Percentiles rank a stretch among this genome's conserved stretches.
Conservation (phyloP, 2,113 vertebrate genomes). For the Gasterosteus aculeatus region DNA sequence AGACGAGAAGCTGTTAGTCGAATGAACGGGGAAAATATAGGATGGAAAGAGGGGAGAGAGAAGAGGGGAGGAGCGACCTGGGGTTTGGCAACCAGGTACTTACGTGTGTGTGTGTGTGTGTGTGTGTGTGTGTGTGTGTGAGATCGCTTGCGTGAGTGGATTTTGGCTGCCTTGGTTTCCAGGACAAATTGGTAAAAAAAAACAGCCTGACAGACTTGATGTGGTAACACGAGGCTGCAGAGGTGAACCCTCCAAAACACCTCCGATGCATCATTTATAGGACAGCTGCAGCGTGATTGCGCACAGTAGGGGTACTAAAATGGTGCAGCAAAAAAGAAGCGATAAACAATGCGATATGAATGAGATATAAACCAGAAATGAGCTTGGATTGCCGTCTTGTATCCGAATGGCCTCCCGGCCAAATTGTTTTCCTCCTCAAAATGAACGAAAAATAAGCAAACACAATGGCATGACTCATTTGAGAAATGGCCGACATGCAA, state of each 20-base stretch:
- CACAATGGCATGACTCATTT: constrained; percentile 39
- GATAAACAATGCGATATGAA: background rate
- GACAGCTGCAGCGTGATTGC: background rate
- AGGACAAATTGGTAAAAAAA: constrained; percentile 65
- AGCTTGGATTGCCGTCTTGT: no score
- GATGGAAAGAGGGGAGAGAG: constrained; percentile 22
- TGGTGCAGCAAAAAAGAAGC: background rate
- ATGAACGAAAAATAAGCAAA: constrained; percentile 35
- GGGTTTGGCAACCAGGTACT: constrained; percentile 44
- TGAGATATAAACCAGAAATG: background rate
- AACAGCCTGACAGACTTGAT: constrained; percentile 56
- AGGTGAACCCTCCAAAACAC: constrained; percentile 37
- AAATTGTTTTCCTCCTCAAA: constrained; percentile 17
- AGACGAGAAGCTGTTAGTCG: constrained; percentile 42
- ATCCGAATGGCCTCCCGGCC: background rate
- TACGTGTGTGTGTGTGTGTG: constrained; percentile 26
- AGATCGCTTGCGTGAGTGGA: constrained; percentile 39
- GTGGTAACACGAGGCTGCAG: constrained; percentile 33
- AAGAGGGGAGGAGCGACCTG: constrained; percentile 22
- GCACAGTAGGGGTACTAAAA: no score
- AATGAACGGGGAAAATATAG: constrained; percentile 46
- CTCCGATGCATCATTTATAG: constrained; percentile 15
- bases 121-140: constrained; percentile 22
- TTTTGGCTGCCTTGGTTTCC: constrained; percentile 40
- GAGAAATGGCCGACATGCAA: constrained; percentile 42